A percentile compares a stretch with the other conserved stretches of the same genome.
Conservation (phyloP, 2,888 invertebrate species). For the Seladonia tumulorum region DNA sequence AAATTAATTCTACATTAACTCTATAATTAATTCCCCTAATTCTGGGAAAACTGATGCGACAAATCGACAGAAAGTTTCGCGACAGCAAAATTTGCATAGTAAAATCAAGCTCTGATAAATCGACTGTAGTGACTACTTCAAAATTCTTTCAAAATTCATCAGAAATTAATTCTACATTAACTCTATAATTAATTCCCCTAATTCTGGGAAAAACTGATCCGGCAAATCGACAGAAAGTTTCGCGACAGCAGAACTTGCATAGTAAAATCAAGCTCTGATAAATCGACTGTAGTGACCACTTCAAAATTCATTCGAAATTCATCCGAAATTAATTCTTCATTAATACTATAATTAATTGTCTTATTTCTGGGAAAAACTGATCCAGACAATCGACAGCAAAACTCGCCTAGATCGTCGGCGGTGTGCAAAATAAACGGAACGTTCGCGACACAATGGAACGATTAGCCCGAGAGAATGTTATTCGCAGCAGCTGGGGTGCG, state of each 20-base stretch:
- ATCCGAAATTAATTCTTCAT: not conserved
- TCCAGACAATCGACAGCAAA: not conserved
- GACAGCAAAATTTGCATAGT: no score
- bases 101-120: no score
- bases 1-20: no score
- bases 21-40: no score
- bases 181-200: not conserved
- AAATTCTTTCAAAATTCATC: not conserved
- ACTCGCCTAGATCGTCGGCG: no score
- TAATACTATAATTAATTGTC: not conserved
- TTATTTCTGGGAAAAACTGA: not conserved
- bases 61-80: no score
- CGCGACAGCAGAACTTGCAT: no score
- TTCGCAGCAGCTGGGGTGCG: conserved; percentile 3
- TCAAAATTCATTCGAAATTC: not conserved
- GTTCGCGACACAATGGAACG: conserved; percentile 8
- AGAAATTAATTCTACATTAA: not conserved
- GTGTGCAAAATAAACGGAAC: not conserved
- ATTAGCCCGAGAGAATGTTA: not conserved
- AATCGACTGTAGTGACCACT: not conserved
- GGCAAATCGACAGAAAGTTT: not conserved
- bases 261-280: no score
- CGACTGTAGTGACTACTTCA: not conserved
- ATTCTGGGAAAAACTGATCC: not conserved
- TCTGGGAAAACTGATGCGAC: no score